Conservation (phyloP, 2,888 invertebrate species). For the Caenorhabditis imperialis region DNA sequence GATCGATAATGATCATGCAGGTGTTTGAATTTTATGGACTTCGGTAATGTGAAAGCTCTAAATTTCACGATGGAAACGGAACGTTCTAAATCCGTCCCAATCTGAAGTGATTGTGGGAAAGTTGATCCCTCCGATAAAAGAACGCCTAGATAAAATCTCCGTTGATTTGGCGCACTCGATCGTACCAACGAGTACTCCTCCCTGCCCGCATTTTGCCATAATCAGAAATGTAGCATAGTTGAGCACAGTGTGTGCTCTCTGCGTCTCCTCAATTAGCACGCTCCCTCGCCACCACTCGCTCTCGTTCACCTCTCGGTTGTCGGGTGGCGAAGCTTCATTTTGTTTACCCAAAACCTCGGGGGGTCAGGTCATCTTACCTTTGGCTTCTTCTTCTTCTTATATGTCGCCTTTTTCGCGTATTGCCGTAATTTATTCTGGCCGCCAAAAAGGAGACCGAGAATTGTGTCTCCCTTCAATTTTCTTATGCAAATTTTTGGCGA, state of each 20-base stretch:
- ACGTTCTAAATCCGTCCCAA: too few relatives aligned
- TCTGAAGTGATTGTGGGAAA: too few relatives aligned
- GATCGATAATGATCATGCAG: too few relatives aligned
- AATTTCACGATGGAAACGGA: too few relatives aligned
- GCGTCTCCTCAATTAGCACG: slow-evolving; percentile 43
- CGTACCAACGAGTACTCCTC: too few relatives aligned
- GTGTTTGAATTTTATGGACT: too few relatives aligned
- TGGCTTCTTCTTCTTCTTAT: slow-evolving; percentile 18
- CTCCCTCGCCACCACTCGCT: slow-evolving; percentile 17
- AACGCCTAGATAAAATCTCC: too few relatives aligned
- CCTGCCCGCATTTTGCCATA: slow-evolving; percentile 22
- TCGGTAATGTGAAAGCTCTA: too few relatives aligned
- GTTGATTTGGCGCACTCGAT: too few relatives aligned
- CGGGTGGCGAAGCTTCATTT: slow-evolving; percentile 18
- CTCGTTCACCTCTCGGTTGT: slow-evolving; percentile 4
- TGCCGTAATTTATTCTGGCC: slow-evolving; percentile 14
- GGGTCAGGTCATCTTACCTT: slow-evolving; percentile 47
- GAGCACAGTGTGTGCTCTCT: slow-evolving; percentile 28
- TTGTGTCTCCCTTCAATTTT: slow-evolving; percentile 24
- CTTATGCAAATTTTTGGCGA: slow-evolving; percentile 38
- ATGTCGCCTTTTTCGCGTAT: neutral
- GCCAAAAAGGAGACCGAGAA: too few relatives aligned
- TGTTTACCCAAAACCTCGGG: slow-evolving; percentile 48
- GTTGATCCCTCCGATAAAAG: too few relatives aligned
- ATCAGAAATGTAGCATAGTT: slow-evolving; percentile 39